Evolutionary conservation across 1,140 invertebrate genomes (phyloP), one percentile per base, ranked within the genome.

Genomic region (Leptonema lineaticorne): DNA sequence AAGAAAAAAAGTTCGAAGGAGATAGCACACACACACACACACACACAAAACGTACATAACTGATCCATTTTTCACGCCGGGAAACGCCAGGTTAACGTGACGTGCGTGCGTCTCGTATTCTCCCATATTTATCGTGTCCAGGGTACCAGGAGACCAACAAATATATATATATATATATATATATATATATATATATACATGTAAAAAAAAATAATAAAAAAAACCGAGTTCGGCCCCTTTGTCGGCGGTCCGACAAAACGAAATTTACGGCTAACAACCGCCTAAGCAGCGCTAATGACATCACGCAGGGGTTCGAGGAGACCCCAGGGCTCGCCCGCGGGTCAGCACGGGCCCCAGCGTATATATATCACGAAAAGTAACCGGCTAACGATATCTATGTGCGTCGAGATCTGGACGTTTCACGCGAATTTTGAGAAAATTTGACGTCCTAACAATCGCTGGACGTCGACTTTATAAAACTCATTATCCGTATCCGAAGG

Each of bases 261-360:
- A 72, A 72, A 67, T 71, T 71, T 63, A 59, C 63, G 67, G 63
- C 64, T 69, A 73, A 73, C 68, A 69, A 63, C 46, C 68, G 59
- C 20, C 70, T 73, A 73, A 73, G 69, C 53, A 68, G 58, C 45
- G 60, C 71, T 73, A 73, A 73, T 69, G 71, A 69, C 68, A 50
- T 73, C 71, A 73, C 71, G 71, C 68, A 58, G 50, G 27, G 50
- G 20, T 33, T 27, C 62, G 28, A 50, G 14, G 26, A 60, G 37
- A 11, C 50, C 50, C 53, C 50, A 16, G 9, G 26, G 53, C 28
- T 26, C 58, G 22, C 50, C 53, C 50, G 16, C 2, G 26, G 53
- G 46, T 26, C 58, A 30, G 56, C 57, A 57, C 65, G 56, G 27
- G 45, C 67, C 57, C 58, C 27, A n/a, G 33, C 4, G 7, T 20